Evolutionary conservation across 2,797 vertebrate species (phyloP).

Genomic region (Pyrocephalus nanus): DNA sequence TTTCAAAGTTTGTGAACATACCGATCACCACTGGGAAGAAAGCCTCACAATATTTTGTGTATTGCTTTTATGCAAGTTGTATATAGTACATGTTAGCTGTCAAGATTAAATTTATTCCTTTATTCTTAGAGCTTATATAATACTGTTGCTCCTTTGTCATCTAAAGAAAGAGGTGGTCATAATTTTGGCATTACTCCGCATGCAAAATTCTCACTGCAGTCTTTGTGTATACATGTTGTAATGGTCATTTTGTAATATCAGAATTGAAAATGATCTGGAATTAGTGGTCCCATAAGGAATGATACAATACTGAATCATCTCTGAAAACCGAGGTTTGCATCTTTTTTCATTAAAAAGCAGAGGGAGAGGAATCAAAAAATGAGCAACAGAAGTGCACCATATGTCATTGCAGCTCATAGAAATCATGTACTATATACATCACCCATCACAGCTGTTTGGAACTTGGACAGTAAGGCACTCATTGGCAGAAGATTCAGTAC

Average conservation of each 20-base stretch:
- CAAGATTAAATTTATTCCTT: neutral
- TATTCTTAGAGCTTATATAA: neutral
- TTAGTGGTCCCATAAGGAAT: neutral
- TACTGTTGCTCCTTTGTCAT: neutral
- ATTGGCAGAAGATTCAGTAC: neutral
- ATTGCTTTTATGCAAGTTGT: neutral
- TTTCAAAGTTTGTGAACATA: neutral
- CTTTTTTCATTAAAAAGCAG: neutral
- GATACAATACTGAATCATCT: neutral
- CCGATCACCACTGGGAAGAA: neutral
- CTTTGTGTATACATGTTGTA: neutral
- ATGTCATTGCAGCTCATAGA: neutral
- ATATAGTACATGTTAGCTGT: neutral
- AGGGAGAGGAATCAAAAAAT: neutral
- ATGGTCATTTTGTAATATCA: neutral
- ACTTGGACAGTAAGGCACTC: neutral
- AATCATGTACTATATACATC: neutral
- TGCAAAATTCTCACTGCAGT: neutral
- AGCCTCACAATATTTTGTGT: neutral
- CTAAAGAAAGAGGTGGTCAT: neutral
- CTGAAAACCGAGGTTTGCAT: neutral
- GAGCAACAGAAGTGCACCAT: neutral
- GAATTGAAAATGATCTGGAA: neutral
- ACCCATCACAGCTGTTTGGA: neutral
- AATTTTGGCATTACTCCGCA: neutral